A percentile compares a stretch with the other conserved stretches of the same genome.
Conservation (phyloP, 2,113 vertebrate genomes). For the Solea senegalensis region DNA sequence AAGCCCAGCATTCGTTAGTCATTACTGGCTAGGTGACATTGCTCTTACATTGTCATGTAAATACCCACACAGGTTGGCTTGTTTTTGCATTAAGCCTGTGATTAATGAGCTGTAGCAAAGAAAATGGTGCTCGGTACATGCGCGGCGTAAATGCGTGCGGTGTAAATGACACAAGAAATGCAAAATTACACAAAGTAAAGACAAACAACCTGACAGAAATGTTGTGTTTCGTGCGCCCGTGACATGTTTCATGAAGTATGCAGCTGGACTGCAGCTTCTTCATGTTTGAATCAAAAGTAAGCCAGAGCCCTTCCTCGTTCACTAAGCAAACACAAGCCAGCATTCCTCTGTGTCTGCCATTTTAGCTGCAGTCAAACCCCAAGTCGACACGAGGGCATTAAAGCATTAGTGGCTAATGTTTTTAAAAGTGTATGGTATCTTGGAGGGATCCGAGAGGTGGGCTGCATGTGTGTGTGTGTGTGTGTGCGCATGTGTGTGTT, state of each 20-base stretch:
- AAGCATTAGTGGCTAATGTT: conserved; percentile 85
- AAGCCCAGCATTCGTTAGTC: conserved; percentile 67
- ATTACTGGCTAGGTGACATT: conserved; percentile 44
- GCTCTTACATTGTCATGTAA: conserved; percentile 68
- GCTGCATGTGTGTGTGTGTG: conserved; percentile 11
- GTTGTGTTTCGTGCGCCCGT: conserved; percentile 8
- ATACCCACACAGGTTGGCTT: conserved; percentile 52
- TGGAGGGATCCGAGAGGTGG: conserved; percentile 75
- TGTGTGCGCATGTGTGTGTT: conserved; percentile 66
- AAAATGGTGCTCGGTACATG: conserved; percentile 18
- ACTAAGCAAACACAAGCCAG: conserved; percentile 71
- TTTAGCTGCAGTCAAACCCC: conserved; percentile 75
- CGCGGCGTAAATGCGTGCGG: conserved; percentile 14
- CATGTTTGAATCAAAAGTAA: conserved; percentile 59
- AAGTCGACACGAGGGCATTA: conserved; percentile 79
- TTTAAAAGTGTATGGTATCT: conserved; percentile 84
- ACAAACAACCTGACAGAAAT: neutral
- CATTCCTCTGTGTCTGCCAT: conserved; percentile 75
- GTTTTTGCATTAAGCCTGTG: conserved; percentile 63
- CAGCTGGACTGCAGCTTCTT: conserved; percentile 31
- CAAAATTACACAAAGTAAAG: conserved; percentile 2
- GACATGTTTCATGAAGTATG: conserved; percentile 19
- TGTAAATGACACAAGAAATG: conserved; percentile 32
- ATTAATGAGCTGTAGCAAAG: conserved; percentile 52
- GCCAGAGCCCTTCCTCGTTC: conserved; percentile 59